A percentile compares a stretch with the other conserved stretches of the same genome.
Evolutionary conservation across 2,797 vertebrate species (phyloP).

Genomic region (Coregonus suidteri): DNA sequence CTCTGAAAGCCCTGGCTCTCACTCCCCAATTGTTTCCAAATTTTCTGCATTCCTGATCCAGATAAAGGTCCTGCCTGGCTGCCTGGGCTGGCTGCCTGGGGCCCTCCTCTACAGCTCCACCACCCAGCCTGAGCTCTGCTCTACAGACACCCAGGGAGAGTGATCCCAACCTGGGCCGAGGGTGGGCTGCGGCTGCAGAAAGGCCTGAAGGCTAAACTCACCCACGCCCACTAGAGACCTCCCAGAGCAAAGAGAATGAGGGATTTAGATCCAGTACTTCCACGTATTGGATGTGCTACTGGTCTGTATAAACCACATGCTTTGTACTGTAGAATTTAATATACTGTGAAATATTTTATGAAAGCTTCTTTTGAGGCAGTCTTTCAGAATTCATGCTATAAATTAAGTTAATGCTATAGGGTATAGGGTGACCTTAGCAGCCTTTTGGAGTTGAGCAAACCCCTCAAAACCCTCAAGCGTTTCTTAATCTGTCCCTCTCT

Average conservation of each 20-base stretch:
- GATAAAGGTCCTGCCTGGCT: slow-evolving; percentile 74
- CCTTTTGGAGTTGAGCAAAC: neutral
- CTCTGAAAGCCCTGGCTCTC: slow-evolving; percentile 74
- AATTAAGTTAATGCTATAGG: neutral
- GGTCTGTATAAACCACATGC: slow-evolving; percentile 71
- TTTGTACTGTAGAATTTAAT: neutral
- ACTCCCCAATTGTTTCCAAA: slow-evolving; percentile 79
- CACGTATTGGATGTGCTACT: slow-evolving; percentile 65
- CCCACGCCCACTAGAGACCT: slow-evolving; percentile 47
- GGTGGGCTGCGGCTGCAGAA: neutral
- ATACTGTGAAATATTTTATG: neutral
- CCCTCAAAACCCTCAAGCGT: slow-evolving; percentile 58
- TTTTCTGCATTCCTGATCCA: slow-evolving; percentile 84
- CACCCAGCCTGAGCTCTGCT: slow-evolving; percentile 19
- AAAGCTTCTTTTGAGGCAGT: neutral
- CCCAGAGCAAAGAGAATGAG: slow-evolving; percentile 46
- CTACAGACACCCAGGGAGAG: slow-evolving; percentile 39
- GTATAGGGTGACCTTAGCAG: neutral
- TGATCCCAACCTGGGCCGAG: slow-evolving; percentile 32
- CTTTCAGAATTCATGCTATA: neutral
- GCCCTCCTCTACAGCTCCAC: neutral
- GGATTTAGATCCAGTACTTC: slow-evolving; percentile 40
- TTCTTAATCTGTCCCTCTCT: slow-evolving; percentile 66
- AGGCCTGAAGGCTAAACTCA: neutral
- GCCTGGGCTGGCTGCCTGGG: slow-evolving; percentile 40